These are phyloP conservation scores for Eidolon dupreanum DNA, from an alignment of 2,797 vertebrate genomes.

Conservation along the genomic window DNA sequence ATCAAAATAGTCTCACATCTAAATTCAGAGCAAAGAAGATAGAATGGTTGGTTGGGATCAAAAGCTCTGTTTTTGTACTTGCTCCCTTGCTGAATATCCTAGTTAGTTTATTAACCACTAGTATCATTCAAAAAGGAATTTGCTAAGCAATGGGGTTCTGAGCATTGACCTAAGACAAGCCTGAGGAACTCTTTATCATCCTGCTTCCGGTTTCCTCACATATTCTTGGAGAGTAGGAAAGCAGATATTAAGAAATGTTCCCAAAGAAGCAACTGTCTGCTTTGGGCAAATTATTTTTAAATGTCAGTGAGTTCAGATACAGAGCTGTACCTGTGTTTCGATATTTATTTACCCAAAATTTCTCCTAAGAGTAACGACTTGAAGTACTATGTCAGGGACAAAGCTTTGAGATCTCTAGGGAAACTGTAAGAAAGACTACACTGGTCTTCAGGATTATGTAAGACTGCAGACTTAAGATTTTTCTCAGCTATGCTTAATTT, in stretches of 20 bases:
- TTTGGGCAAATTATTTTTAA: neutral
- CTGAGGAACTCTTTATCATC: neutral
- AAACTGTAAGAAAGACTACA: neutral
- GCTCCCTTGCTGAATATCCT: neutral
- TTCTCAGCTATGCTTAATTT: neutral
- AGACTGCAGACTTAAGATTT: neutral
- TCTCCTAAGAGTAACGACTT: neutral
- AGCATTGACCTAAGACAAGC: neutral
- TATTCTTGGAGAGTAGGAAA: neutral
- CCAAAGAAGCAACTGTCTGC: neutral
- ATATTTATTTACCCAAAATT: neutral
- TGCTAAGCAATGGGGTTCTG: neutral
- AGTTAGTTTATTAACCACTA: neutral
- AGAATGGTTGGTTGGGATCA: neutral
- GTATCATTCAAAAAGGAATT: neutral
- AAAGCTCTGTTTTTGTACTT: neutral
- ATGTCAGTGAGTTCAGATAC: neutral
- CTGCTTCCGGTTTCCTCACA: neutral
- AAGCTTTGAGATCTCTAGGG: neutral
- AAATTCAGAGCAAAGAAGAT: neutral
- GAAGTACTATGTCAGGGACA: neutral
- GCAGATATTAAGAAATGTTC: neutral
- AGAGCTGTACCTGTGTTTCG: neutral
- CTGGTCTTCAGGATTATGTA: neutral
- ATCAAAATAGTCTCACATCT: neutral